A percentile compares a stretch with the other conserved stretches of the same genome.
Conservation (phyloP, 2,888 invertebrate genomes). For the Drosophila stalkeri region DNA sequence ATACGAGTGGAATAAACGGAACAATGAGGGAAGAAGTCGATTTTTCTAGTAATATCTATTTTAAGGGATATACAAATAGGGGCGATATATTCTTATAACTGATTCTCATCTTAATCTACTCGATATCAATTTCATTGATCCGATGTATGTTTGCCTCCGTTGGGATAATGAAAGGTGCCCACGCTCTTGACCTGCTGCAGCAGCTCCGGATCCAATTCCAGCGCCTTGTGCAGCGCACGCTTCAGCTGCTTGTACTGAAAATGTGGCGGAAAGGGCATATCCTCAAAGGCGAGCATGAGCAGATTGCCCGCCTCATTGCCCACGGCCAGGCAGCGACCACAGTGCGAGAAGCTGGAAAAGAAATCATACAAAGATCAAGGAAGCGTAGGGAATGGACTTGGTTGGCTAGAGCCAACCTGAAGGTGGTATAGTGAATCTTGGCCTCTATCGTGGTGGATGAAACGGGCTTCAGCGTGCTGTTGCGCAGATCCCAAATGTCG, state of each 20-base stretch:
- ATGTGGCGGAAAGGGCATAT: constrained; percentile 91
- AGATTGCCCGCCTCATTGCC: constrained; percentile 89
- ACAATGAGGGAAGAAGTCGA: background rate
- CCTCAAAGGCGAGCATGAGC: constrained; percentile 89
- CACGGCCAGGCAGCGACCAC: constrained; percentile 89
- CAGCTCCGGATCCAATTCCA: constrained; percentile 88
- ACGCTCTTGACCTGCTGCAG: constrained; percentile 88
- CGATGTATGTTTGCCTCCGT: constrained; percentile 26
- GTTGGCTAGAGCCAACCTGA: constrained; percentile 61
- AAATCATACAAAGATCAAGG: background rate
- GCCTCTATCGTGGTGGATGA: constrained; percentile 75
- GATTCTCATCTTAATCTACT: too few relatives aligned
- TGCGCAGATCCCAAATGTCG: constrained; percentile 92
- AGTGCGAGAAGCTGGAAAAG: constrained; percentile 87
- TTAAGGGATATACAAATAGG: background rate
- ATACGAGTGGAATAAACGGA: too few relatives aligned
- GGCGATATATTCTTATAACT: background rate
- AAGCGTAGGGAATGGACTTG: too few relatives aligned
- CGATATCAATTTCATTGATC: constrained; percentile 19
- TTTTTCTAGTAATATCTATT: background rate
- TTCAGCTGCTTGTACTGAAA: constrained; percentile 89
- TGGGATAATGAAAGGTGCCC: constrained; percentile 83
- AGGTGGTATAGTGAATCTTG: constrained; percentile 70
- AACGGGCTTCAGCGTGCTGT: constrained; percentile 89
- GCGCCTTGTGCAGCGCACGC: constrained; percentile 88